Evolutionary conservation across 2,888 invertebrate genomes (phyloP), one percentile per base, ranked within the genome.

Genomic region (Merodon equestris): DNA sequence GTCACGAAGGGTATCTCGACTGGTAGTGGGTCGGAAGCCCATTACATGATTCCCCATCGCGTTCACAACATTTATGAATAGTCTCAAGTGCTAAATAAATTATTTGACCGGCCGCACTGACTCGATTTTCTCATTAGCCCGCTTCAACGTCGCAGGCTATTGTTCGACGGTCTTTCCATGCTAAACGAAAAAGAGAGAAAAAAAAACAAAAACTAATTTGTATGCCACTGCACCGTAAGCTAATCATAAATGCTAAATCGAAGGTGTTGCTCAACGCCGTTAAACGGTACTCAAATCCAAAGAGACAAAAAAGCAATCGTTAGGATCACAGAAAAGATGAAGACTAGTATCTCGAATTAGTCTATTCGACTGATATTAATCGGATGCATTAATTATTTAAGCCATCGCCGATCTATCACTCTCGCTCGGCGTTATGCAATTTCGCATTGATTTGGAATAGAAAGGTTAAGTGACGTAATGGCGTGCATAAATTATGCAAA

Each of bases 381-480:
- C 50, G 50, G 18, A 50, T 56, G 54, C 54, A 71, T 71, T 56
- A 50, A 61, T 71, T 47, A 40, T 10, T 40, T 40, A n/a, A n/a
- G n/a, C n/a, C n/a, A n/a, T n/a, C n/a, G n/a, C n/a, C n/a, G n/a
- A n/a, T n/a, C n/a, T n/a, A n/a, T n/a, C 36, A 42, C 44, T 53
- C 50, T 34, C 15, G n/a, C 14, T 9, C 45, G 12, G 38, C 27
- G 60, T 70, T 71, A 56, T 61, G 61, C 71, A 71, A 71, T 50
- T 56, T 71, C 18, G 54, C 70, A 61, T 71, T 61, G 54, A 50
- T 63, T 48, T 61, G 40, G 61, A 70, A 54, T 56, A 71, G 61
- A 71, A 71, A 71, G 71, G 71, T 63, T 44, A 72, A 72, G 51
- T 72, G 56, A 64, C 56, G 71, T 61, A 71, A 71, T 13, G 36